Evolutionary conservation across 2,113 vertebrate genomes (phyloP), one percentile per base, ranked within the genome.

Genomic region (Butorides virescens): DNA sequence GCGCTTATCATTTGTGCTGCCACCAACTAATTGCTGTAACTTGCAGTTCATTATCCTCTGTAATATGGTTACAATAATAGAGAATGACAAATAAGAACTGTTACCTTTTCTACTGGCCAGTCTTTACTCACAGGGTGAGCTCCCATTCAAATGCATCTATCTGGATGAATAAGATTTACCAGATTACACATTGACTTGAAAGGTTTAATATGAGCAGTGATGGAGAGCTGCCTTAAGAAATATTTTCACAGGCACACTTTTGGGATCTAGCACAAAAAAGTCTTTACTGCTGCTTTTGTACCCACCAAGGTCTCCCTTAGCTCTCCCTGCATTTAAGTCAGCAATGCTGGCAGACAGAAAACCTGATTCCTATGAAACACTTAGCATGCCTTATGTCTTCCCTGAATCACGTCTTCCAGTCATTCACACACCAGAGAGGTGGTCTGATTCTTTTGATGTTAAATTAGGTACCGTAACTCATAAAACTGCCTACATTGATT

Each of bases 11-110:
- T 90, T 86, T 86, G 77, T 36, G 89, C 93, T 91, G 95, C 95
- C 91, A 95, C 78, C 93, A 26, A 90, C 93, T 97, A 97, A 97
- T 96, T 97, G 96, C 94, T 83, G 74, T 59, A 94, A 86, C 93
- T 79, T 77, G 91, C 93, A 95, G 87, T 96, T 95, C 87, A 95
- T 97, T 97, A 93, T 95, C 85, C 93, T 34, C 82, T 83, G 77
- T 88, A 95, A 96, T 67, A 94, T 39, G 67, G 89, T 95, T 95
- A 94, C 96, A 92, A 66, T 44, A 92, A 93, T 23, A 88, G 72
- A 79, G 89, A 72, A 86, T 32, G 93, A 96, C 94, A 95, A 95
- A 94, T 80, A 95, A 95, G 85, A 89, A 49, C 62, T 36, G 62
- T 82, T 94, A 55, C 50, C 87, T 92, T 92, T 84, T 94, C 87